Evolutionary conservation across 1,140 invertebrate species (phyloP).

Genomic region (Drosophila nigrodunni): DNA sequence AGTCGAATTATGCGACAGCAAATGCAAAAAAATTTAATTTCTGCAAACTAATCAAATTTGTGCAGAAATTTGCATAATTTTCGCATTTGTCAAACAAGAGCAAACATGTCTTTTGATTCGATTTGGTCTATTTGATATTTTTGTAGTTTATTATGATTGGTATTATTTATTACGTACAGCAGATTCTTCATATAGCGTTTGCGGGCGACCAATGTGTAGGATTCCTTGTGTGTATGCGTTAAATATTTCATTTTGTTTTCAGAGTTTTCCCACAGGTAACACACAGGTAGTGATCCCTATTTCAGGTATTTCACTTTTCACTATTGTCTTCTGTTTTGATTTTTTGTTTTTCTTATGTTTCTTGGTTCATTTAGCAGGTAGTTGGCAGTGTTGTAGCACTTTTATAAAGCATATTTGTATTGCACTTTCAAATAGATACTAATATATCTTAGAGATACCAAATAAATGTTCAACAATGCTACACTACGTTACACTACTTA

Average conservation of each 20-base stretch:
- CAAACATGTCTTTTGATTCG: conserved; percentile 20
- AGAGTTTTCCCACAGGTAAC: conserved; percentile 30
- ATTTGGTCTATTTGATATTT: not conserved
- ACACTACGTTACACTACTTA: not conserved
- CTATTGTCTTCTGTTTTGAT: conserved; percentile 51
- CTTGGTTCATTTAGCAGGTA: conserved; percentile 52
- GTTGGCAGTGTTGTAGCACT: conserved; percentile 33
- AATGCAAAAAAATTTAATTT: conserved; percentile 35
- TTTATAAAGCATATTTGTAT: conserved; percentile 56
- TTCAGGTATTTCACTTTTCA: conserved; percentile 56
- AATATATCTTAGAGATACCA: conserved; percentile 33
- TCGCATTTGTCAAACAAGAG: conserved; percentile 64
- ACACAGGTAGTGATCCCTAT: conserved; percentile 24
- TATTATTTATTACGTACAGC: conserved; percentile 77
- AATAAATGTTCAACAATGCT: conserved; percentile 9
- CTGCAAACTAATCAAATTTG: conserved; percentile 26
- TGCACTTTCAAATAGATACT: conserved; percentile 60
- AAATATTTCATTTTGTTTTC: conserved; percentile 86
- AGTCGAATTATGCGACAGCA: conserved; percentile 53
- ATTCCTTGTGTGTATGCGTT: conserved; percentile 85
- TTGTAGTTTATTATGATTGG: not conserved
- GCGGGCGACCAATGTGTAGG: conserved; percentile 85
- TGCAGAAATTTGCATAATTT: conserved; percentile 74
- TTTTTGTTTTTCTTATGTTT: conserved; percentile 17
- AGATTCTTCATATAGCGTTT: conserved; percentile 86